phyloP scores from a whole-genome alignment of 2,113 vertebrate species.

The Charadrius vociferus region DNA sequence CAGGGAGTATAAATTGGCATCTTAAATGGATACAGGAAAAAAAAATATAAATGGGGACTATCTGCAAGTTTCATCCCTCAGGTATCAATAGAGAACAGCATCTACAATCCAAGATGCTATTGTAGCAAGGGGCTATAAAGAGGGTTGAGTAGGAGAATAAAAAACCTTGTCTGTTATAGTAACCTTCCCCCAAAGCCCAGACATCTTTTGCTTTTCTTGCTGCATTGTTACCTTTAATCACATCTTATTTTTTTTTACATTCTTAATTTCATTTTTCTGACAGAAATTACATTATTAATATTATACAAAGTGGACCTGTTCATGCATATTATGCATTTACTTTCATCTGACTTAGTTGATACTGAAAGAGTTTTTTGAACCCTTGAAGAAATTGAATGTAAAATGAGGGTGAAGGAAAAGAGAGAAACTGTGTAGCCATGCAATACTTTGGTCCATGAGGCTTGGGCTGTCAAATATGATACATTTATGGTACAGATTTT shows the following conservation, averaged over 20 bases:
- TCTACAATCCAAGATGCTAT: not conserved
- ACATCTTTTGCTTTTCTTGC: not conserved
- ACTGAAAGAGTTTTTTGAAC: conserved; percentile 19
- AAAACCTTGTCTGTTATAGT: not conserved
- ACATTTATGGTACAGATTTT: not conserved
- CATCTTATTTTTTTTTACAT: not conserved
- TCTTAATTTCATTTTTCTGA: conserved; percentile 30
- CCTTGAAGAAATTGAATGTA: not conserved
- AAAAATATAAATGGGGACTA: not conserved
- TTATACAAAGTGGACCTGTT: conserved; percentile 10
- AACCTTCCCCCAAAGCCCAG: not conserved
- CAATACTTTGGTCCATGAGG: not conserved
- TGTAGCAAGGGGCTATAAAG: not conserved
- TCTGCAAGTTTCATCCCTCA: not conserved
- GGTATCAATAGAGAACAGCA: not conserved
- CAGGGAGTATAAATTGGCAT: not conserved
- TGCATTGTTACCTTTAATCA: not conserved
- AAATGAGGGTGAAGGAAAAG: not conserved
- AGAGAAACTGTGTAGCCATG: not conserved
- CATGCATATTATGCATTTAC: not conserved
- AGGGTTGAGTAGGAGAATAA: not conserved
- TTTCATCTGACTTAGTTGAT: conserved; percentile 41
- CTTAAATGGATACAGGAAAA: not conserved
- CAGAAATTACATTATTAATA: conserved; percentile 23
- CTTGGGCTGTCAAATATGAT: not conserved